Evolutionary conservation across 2,797 vertebrate genomes (phyloP), one percentile per base, ranked within the genome.

Genomic region (Chelon labrosus): DNA sequence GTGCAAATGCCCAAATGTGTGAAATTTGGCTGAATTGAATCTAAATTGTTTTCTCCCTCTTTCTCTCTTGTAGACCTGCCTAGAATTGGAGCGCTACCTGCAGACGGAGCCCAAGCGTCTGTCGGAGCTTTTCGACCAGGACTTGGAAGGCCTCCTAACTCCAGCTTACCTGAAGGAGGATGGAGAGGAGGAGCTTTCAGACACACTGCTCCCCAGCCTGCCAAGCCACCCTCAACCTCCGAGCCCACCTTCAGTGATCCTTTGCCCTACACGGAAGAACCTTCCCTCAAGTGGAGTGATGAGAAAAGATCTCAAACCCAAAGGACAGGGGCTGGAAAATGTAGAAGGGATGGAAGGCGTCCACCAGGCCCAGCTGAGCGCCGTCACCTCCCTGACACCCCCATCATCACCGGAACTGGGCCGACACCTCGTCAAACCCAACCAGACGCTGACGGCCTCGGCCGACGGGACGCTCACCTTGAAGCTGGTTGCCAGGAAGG

Each of bases 321-420:
- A 89, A 63, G 79, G 56, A 50, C 85, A 84, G 20, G 85, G 54
- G 19, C 68, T 37, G 49, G 91, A 93, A 56, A 76, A 62, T 0
- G n/a, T 86, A 81, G 93, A 95, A 57, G 95, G 95, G 59, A 58
- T 82, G 63, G 85, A 91, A 47, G 89, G 88, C 0, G 96, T 98
- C 87, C 98, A 98, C 91, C 97, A 97, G 82, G 97, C 98, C 81
- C 97, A 98, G 85, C 95, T 99, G 92, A 98, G 97, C 62, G 98
- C 98, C 47, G 97, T 99, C 80, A 99, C 98, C 88, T 98, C 97
- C 73, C 92, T 99, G 90, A 99, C 98, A 0, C 98, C 98, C 1
- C 98, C 98, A 0, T 99, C 98, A 0, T 99, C 98, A 12, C 98
- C 98, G 0, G 98, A 99, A 91, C 96, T 99, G 79, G 97, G 97